A percentile compares a stretch with the other conserved stretches of the same genome.
These are phyloP conservation scores for Peromyscus leucopus DNA, from an alignment of 2,113 vertebrate genomes.

Conservation along the genomic window DNA sequence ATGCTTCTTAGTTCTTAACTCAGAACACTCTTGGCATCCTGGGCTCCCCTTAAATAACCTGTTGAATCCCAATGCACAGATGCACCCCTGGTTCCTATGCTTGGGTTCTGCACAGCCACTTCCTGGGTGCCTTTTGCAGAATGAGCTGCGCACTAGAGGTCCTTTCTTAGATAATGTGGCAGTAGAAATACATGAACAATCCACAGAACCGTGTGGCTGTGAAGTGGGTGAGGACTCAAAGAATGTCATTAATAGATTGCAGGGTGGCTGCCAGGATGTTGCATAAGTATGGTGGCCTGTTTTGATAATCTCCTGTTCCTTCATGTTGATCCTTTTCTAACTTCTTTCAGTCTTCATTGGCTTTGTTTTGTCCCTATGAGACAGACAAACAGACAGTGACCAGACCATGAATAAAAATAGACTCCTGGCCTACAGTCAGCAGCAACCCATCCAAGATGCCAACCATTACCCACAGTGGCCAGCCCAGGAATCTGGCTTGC, in stretches of 20 bases:
- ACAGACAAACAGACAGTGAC: too few species aligned
- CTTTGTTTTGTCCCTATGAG: neutral
- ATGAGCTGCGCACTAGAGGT: rapidly evolving
- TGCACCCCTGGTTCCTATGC: rapidly evolving
- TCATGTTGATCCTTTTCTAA: neutral
- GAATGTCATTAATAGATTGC: neutral
- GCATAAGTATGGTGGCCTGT: neutral
- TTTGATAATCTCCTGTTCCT: neutral
- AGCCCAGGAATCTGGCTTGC: neutral
- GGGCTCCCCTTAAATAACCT: neutral
- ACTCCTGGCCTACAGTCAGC: neutral
- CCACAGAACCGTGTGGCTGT: neutral
- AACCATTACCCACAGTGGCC: neutral
- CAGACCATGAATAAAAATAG: neutral
- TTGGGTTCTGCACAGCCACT: rapidly evolving
- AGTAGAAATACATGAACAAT: neutral
- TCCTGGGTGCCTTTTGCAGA: neutral
- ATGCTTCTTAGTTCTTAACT: neutral
- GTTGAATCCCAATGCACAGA: neutral
- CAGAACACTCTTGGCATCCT: neutral
- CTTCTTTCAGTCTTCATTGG: neutral
- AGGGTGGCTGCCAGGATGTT: neutral
- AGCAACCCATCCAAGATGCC: neutral
- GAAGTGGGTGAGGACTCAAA: neutral
- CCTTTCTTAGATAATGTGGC: neutral